Percentiles rank a stretch among this genome's conserved stretches.
Evolutionary conservation across 2,797 vertebrate species (phyloP).

Genomic region (Sciurus vulgaris): DNA sequence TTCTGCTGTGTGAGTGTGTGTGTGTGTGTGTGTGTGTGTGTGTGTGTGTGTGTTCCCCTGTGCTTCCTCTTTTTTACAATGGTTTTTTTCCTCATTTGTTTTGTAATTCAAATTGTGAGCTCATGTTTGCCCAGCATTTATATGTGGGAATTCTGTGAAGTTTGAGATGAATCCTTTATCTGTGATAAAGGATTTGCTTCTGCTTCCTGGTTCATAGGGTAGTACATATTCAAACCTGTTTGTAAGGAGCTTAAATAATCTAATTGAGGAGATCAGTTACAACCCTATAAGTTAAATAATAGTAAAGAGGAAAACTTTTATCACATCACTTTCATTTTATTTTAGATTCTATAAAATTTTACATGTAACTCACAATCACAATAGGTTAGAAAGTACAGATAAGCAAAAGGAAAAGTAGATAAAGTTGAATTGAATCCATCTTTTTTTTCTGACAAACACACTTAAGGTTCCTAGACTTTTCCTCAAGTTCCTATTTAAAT

Average conservation of each 20-base stretch:
- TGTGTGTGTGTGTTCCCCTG: not conserved
- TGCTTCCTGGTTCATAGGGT: not conserved
- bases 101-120: constrained; percentile 58
- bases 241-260: constrained; percentile 1
- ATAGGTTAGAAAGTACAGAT: constrained; percentile 7
- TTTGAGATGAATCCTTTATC: constrained; percentile 1
- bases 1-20: not conserved
- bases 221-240: constrained; percentile 39
- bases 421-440: not conserved
- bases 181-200: constrained; percentile 29
- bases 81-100: constrained; percentile 62
- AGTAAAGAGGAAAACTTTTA: constrained; percentile 55
- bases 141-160: constrained; percentile 28
- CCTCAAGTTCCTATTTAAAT: constrained; percentile 14
- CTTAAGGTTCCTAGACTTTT: constrained; percentile 24
- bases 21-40: not conserved
- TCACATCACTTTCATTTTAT: not conserved
- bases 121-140: constrained; percentile 14
- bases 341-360: constrained; percentile 23
- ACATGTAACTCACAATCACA: not conserved
- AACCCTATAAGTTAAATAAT: constrained; percentile 4
- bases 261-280: constrained; percentile 28
- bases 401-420: constrained; percentile 26
- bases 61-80: not conserved
- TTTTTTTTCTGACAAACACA: constrained; percentile 39